Base-by-base conservation (phyloP, 2,113 vertebrate species). In the Apaloderma vittatum region DNA sequence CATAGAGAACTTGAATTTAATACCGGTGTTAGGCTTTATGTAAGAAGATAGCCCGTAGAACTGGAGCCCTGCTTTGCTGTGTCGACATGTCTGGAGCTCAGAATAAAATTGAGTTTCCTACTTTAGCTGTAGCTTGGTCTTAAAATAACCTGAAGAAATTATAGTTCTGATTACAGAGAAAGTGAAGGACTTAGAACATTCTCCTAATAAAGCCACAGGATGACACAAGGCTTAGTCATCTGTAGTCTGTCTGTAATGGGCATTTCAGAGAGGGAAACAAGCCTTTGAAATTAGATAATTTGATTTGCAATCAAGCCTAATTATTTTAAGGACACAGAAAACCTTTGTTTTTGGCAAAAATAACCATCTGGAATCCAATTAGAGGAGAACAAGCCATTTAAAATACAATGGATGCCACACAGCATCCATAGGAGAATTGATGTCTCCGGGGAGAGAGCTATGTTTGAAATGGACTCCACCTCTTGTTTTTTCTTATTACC, bases 91-190 rank as follows among this genome's bases (percentile, higher is more conserved):
- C 98, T 98, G 97, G 98, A 97, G 98, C 99, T 99, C 98, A 98
- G 99, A 99, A 99, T 99, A 99, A 99, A 99, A 98, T 94, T 95
- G 97, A 98, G 98, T 99, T 99, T 99, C 99, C 99, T 99, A 98
- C 98, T 99, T 99, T 99, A 99, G 98, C 99, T 98, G 97, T 98
- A 98, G 98, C 98, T 98, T 97, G 95, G 97, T 98, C 98, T 98
- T 99, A 99, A 99, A 99, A 99, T 99, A 99, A 99, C 98, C 98
- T 98, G 84, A 90, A 98, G 98, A 99, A 98, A 99, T 99, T 99
- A 99, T 96, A 99, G 98, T 98, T 98, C 97, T 98, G 97, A 98
- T 98, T 98, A 97, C 97, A 98, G 95, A 95, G 97, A 98, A 98
- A 98, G 97, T 98, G 96, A 97, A 98, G 97, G 97, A 98, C 97